These are phyloP conservation scores for Hemiprocne comata DNA, from an alignment of 2,113 vertebrate species.

Conservation along the genomic window DNA sequence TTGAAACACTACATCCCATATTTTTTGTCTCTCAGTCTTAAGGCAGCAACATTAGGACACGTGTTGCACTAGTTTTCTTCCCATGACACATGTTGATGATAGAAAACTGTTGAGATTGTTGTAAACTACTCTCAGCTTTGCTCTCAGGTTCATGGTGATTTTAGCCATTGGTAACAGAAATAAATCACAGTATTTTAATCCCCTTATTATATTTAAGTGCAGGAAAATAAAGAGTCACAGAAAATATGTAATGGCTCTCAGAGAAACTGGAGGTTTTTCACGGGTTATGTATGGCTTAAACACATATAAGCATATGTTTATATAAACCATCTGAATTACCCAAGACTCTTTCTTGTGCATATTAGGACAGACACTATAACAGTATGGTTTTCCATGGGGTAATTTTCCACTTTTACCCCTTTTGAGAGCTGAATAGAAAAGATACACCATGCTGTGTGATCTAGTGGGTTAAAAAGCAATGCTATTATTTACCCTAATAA, in stretches of 20 bases:
- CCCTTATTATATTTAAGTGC: not conserved
- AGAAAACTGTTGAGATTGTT: not conserved
- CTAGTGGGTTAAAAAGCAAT: not conserved
- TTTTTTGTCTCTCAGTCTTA: not conserved
- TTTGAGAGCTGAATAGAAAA: not conserved
- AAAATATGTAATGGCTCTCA: not conserved
- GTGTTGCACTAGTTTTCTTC: not conserved
- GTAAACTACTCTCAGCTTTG: not conserved
- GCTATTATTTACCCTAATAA: not conserved
- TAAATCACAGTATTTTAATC: not conserved
- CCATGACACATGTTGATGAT: not conserved
- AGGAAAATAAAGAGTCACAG: not conserved
- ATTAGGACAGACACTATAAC: not conserved
- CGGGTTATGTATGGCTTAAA: not conserved
- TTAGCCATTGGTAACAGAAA: not conserved
- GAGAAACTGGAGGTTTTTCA: not conserved
- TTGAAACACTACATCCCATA: accelerated
- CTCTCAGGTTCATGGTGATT: not conserved
- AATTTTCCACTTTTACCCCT: not conserved
- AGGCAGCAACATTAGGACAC: not conserved
- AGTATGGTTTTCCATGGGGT: not conserved
- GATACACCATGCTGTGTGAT: not conserved
- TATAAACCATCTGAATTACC: not conserved
- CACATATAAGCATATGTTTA: not conserved
- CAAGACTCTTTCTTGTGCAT: not conserved